Evolutionary conservation across 2,888 invertebrate genomes (phyloP).

Genomic region (Sclerodermus sp.): DNA sequence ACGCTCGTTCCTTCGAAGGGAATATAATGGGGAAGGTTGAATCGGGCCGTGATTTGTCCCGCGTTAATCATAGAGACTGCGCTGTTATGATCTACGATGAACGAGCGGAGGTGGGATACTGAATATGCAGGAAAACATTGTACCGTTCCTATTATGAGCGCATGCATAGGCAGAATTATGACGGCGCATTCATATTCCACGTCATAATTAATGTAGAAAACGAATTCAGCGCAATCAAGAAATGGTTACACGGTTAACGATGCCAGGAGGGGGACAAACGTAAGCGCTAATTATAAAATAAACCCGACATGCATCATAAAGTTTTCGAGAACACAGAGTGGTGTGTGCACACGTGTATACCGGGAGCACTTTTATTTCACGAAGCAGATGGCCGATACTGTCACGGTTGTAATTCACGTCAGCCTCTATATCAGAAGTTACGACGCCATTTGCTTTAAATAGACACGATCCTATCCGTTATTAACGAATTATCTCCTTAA

Average conservation of each 20-base stretch:
- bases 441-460: conserved; percentile 17
- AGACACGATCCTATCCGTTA: conserved; percentile 19
- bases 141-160: too few species aligned
- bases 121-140: too few species aligned
- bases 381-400: conserved; percentile 7
- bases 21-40: neutral
- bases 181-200: too few species aligned
- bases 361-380: too few species aligned
- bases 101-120: too few species aligned
- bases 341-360: neutral
- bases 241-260: neutral
- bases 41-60: too few species aligned
- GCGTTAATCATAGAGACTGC: too few species aligned
- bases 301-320: conserved; percentile 15
- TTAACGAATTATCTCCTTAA: conserved; percentile 27
- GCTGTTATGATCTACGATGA: too few species aligned
- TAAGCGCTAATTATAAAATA: conserved; percentile 14
- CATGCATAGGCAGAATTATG: too few species aligned
- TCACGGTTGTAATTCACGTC: conserved; percentile 10
- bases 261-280: neutral
- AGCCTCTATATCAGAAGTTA: conserved; percentile 20
- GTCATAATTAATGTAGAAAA: neutral
- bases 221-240: neutral
- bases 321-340: neutral
- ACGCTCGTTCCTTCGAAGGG: too few species aligned